Evolutionary conservation across 92 coral and sea anemone genomes (phyloP), one percentile per base, ranked within the genome.

Genomic region (Zoanthus solanderi): DNA sequence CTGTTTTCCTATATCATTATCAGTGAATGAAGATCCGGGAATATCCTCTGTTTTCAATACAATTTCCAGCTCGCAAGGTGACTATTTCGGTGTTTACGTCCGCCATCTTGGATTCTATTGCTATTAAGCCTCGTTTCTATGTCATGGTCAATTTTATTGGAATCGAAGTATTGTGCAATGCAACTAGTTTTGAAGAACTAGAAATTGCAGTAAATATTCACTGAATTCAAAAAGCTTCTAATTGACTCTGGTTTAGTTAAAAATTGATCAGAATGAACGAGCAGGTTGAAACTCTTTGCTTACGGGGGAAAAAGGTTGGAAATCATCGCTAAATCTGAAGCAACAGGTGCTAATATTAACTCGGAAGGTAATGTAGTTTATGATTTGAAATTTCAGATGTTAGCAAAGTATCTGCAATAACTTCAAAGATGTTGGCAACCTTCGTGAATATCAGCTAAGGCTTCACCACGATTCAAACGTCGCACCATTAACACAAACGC

Each of bases 391-490:
- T 11, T 3, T 75, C 34, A 9, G 72, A 34, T 85, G 47, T 46
- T 12, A 72, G 42, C 82, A 17, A 74, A 50, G 72, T 72, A 13
- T 74, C 23, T 23, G 23, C 23, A 23, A 23, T 23, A 23, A 23
- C 83, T 75, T 86, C 79, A 56, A 13, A 52, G 89, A 83, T 9
- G 68, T 86, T 86, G 89, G 89, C 83, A 86, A 76, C 14, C 89
- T 86, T 31, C 28, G 17, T 9, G 81, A 76, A 7, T 76, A 76
- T n/a, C 81, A 76, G 60, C 34, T 76, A 76, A 76, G 60, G n/a
- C 52, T 76, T 7, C 81, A 76, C 81, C 50, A 7, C 52, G n/a
- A 76, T 46, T 46, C 81, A 9, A 46, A 76, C 61, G 9, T 76
- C 48, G n/a, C 44, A n/a, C 81, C 67, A 76, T 31, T 76, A 9